phyloP scores from a whole-genome alignment of 1,140 invertebrate genomes.

The Eulimnadia texana region DNA sequence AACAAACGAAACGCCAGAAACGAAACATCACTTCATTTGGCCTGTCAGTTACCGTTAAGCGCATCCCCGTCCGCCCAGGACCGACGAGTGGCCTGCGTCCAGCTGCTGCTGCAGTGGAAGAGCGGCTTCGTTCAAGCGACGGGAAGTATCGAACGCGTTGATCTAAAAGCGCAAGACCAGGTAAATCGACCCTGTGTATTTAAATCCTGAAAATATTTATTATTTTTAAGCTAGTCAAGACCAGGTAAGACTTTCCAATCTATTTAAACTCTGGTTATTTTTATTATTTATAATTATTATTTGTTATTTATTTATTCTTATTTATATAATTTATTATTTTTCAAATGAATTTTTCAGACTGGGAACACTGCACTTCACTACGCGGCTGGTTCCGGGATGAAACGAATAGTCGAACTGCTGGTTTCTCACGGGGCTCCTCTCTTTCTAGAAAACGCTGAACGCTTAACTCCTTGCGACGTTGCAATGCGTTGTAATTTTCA shows the following conservation, averaged over 20 bases:
- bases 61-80: constrained; percentile 40
- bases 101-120: constrained; percentile 46
- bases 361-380: constrained; percentile 51
- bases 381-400: constrained; percentile 46
- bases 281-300: too few species aligned
- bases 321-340: background rate
- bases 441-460: constrained; percentile 45
- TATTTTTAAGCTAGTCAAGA: too few species aligned
- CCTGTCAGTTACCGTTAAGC: constrained; percentile 37
- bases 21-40: constrained; percentile 46
- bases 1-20: constrained; percentile 50
- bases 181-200: too few species aligned
- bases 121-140: constrained; percentile 34
- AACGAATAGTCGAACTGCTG: constrained; percentile 45
- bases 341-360: constrained; percentile 30
- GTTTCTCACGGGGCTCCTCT: constrained; percentile 43
- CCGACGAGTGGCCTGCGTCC: constrained; percentile 41
- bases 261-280: too few species aligned
- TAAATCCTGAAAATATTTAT: too few species aligned
- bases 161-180: constrained; percentile 42
- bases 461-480: constrained; percentile 47
- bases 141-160: constrained; percentile 40
- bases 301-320: too few species aligned
- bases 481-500: constrained; percentile 42
- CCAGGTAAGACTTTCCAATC: too few species aligned